Conservation (phyloP, 1,140 invertebrate genomes). For the Brachystomella parvula region DNA sequence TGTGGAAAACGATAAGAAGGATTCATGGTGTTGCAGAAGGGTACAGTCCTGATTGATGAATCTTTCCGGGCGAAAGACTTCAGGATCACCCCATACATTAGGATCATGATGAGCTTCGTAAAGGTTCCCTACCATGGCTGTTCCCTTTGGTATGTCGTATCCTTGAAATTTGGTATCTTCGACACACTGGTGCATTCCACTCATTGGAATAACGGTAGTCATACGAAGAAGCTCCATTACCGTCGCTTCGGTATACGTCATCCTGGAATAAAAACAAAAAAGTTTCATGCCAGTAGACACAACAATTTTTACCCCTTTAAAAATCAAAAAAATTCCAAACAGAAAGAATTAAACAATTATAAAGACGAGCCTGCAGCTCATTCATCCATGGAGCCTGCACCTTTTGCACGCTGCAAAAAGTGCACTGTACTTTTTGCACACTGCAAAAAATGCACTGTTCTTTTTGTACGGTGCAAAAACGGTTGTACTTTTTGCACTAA, state of each 20-base stretch:
- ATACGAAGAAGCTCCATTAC: conserved; percentile 6
- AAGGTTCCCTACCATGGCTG: conserved; percentile 74
- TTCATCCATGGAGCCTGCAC: too few relatives aligned
- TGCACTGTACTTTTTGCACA: too few relatives aligned
- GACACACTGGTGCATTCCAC: not conserved
- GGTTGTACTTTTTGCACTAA: too few relatives aligned
- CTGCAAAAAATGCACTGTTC: too few relatives aligned
- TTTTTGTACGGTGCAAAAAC: too few relatives aligned
- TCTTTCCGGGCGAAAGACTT: conserved; percentile 65
- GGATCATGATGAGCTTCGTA: conserved; percentile 64
- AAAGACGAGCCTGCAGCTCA: too few relatives aligned
- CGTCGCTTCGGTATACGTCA: not conserved
- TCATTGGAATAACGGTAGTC: not conserved
- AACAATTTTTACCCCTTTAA: too few relatives aligned
- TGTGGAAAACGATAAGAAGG: conserved; percentile 66
- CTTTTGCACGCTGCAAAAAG: too few relatives aligned
- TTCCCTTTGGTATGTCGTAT: conserved; percentile 61
- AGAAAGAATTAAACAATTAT: too few relatives aligned
- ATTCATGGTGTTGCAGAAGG: conserved; percentile 45
- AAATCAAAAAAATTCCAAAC: too few relatives aligned
- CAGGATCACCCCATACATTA: conserved; percentile 59
- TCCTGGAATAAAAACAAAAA: conserved; percentile 1
- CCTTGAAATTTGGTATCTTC: conserved; percentile 47
- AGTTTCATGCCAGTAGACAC: too few relatives aligned
- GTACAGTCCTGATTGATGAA: conserved; percentile 60